Percentiles rank a stretch among this genome's conserved stretches.
Evolutionary conservation across 2,888 invertebrate species (phyloP).

Genomic region (Lepidochrysops patricia): DNA sequence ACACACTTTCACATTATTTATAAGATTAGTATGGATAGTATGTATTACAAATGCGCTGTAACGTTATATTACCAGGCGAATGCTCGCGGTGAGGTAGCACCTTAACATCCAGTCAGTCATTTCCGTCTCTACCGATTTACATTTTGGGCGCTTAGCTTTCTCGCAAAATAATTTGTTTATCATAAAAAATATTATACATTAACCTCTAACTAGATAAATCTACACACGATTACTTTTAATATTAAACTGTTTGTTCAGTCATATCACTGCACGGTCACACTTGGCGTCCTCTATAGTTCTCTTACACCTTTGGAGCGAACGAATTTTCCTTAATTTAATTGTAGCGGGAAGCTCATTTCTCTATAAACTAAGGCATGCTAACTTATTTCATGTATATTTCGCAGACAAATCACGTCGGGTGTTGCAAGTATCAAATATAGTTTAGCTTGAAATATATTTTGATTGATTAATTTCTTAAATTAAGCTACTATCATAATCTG

Average conservation of each 20-base stretch:
- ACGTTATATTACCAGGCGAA: too few species aligned
- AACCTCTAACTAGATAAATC: conserved; percentile 38
- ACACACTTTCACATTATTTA: too few species aligned
- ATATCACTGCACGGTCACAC: conserved; percentile 27
- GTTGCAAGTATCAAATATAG: neutral
- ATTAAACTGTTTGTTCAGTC: conserved; percentile 30
- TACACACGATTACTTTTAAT: conserved; percentile 38
- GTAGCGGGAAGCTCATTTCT: conserved; percentile 16
- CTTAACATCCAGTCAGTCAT: conserved; percentile 11
- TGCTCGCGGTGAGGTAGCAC: too few species aligned
- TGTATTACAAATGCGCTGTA: too few species aligned
- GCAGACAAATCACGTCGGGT: neutral
- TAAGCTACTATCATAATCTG: too few species aligned
- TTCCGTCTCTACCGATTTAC: conserved; percentile 8
- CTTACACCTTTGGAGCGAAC: conserved; percentile 36
- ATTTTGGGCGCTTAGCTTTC: conserved; percentile 31
- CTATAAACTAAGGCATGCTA: conserved; percentile 21
- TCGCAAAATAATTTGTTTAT: conserved; percentile 28
- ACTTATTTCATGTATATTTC: neutral
- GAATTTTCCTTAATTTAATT: conserved; percentile 27
- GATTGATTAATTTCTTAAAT: neutral
- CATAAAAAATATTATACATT: conserved; percentile 33
- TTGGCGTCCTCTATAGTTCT: conserved; percentile 22
- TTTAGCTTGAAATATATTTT: conserved; percentile 1
- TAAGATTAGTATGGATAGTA: too few species aligned